Conservation (phyloP, 2,888 invertebrate species). For the Tetramorium bicarinatum region DNA sequence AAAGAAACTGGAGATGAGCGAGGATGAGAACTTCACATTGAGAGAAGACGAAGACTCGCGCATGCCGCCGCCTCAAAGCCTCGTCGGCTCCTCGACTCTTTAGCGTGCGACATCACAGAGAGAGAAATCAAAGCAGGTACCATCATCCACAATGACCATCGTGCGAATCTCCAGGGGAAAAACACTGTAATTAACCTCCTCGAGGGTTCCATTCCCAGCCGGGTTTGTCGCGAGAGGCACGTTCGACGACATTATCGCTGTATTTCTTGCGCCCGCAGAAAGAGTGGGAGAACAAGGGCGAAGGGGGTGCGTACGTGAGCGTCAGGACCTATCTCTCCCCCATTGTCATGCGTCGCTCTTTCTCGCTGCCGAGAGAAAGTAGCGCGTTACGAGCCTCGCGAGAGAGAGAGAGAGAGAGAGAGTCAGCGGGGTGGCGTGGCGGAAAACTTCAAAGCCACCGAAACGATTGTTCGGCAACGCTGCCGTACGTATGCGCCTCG, state of each 20-base stretch:
- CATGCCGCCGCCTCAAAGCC: slow-evolving; percentile 72
- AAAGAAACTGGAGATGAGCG: slow-evolving; percentile 57
- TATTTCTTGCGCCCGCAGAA: slow-evolving; percentile 40
- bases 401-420: slow-evolving; percentile 1
- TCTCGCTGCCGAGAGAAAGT: slow-evolving; percentile 20
- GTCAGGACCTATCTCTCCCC: slow-evolving; percentile 67
- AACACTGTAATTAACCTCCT: slow-evolving; percentile 80
- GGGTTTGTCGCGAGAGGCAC: slow-evolving; percentile 47
- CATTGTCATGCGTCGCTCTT: slow-evolving; percentile 27
- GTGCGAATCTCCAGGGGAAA: slow-evolving; percentile 70
- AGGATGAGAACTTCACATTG: background rate
- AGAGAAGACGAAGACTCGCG: slow-evolving; percentile 22
- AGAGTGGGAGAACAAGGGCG: background rate
- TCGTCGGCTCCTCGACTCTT: slow-evolving; percentile 37
- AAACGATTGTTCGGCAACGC: slow-evolving; percentile 83
- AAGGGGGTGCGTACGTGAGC: slow-evolving; percentile 49
- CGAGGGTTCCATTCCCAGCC: slow-evolving; percentile 24
- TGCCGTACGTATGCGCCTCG: slow-evolving; percentile 72
- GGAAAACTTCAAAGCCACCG: slow-evolving; percentile 82
- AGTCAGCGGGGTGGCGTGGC: slow-evolving; percentile 9
- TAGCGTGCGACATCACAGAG: slow-evolving; percentile 51
- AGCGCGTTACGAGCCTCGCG: too few species aligned
- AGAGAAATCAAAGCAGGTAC: slow-evolving; percentile 79
- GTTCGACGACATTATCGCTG: slow-evolving; percentile 74
- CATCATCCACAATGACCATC: slow-evolving; percentile 81